Evolutionary conservation across 2,113 vertebrate genomes (phyloP).

Genomic region (Albula glossodonta): DNA sequence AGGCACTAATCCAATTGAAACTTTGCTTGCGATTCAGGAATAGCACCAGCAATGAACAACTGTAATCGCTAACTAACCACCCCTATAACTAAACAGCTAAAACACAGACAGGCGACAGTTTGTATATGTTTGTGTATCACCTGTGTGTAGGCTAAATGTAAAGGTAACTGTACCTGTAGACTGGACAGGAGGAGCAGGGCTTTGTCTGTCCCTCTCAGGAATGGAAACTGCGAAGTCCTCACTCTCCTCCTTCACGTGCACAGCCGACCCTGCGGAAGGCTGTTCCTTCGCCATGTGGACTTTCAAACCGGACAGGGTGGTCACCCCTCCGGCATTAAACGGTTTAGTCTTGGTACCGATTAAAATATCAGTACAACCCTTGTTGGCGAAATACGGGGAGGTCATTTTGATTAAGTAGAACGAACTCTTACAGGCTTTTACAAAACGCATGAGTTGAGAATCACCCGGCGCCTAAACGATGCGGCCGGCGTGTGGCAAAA

Average conservation of each 20-base stretch:
- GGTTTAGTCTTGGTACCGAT: slow-evolving; percentile 25
- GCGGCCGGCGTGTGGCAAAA: not conserved
- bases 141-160: too few species aligned
- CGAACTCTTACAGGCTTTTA: not conserved
- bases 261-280: slow-evolving; percentile 7
- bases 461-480: too few species aligned
- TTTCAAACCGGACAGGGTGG: slow-evolving; percentile 26
- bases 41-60: too few species aligned
- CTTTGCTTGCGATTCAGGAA: too few species aligned
- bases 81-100: too few species aligned
- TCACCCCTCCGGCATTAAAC: not conserved
- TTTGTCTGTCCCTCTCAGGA: not conserved
- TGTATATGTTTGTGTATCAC: too few species aligned
- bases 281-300: slow-evolving; percentile 39
- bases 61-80: too few species aligned
- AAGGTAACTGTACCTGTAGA: not conserved
- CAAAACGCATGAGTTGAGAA: not conserved
- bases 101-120: too few species aligned
- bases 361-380: slow-evolving; percentile 5
- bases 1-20: not conserved
- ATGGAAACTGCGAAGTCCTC: slow-evolving; percentile 48
- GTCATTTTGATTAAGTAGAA: slow-evolving; percentile 43
- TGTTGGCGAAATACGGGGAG: slow-evolving; percentile 60
- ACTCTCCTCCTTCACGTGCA: slow-evolving; percentile 48
- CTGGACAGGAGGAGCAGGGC: too few species aligned